Evolutionary conservation across 2,113 vertebrate species (phyloP), one percentile per base, ranked within the genome.

Genomic region (Choloepus hoffmanni): DNA sequence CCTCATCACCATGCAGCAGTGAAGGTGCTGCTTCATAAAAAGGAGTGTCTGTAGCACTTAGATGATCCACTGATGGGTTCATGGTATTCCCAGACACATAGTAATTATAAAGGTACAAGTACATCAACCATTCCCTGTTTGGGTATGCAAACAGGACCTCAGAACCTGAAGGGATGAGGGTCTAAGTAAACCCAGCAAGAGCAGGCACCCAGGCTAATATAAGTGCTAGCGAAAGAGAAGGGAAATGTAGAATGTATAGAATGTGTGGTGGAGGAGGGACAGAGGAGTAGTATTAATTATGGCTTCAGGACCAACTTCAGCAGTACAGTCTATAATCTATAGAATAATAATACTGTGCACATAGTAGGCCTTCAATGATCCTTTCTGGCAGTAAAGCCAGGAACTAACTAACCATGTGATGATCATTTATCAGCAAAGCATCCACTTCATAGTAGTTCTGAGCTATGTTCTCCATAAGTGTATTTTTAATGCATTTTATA

Each of bases 401-500:
- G 70, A 85, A 28, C 36, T 85, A 77, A n/a, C 36, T 36, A 92
- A 68, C 7, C 21, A 21, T 43, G n/a, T 86, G 18, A 68, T 82
- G 10, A 40, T 79, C 28, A 85, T 68, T 87, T 50, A 28, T 89
- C 74, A 87, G 23, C 48, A 72, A 92, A 86, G 5, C 82, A 90
- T 45, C 28, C 36, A 26, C 48, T 92, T 90, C 78, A 58, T 92
- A 90, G 78, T 12, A 40, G 12, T 77, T 73, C 26, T 82, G 55
- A 58, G 24, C n/a, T 83, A 50, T 55, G 63, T 13, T 92, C 40
- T 85, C 28, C 40, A 92, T 63, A 85, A 67, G 82, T 88, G 23
- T 94, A 88, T 93, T 91, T 81, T 93, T 65, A 82, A 82, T 93
- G 23, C 40, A 92, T 79, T 93, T 96, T 92, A 76, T 62, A 91